Base-by-base conservation (phyloP, 1,140 invertebrate species). In the Lysiphlebus fabarum region DNA sequence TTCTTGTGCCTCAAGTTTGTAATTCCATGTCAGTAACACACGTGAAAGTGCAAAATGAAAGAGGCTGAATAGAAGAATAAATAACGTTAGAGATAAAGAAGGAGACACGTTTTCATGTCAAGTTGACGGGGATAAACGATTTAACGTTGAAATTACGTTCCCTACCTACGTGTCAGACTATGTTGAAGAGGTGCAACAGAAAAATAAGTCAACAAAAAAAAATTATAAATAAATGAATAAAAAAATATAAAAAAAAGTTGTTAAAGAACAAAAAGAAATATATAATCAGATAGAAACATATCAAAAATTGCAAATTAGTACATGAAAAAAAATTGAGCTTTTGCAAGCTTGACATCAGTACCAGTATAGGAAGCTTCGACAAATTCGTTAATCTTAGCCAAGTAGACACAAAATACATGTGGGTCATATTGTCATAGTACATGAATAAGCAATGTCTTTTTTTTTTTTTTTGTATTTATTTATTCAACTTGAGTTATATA, bases 71-170 rank as follows among this genome's bases (percentile, higher is more conserved):
- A 33, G 48, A 49, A 34, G 48, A 49, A 49, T 49, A 49, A 49
- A 49, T 49, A 49, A 49, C 48, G 48, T 49, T 49, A 49, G 48
- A 49, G 48, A 49, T 49, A 49, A 53, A 41, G 17, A 40, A 41
- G 51, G 37, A 53, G 37, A 40, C 51, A 53, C 51, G 51, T 42
- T 53, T 53, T n/a, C 51, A 40, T 53, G 40, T 53, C 37, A 41
- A 42, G 51, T 53, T 53, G 51, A 41, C 51, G 17, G 37, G 51
- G 51, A 40, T 40, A 53, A 41, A 53, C 51, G 37, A 53, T 42
- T 41, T 40, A 53, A 53, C 51, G 51, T 53, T 41, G 51, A 42
- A 41, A 42, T 53, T 53, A 41, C 40, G 48, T 49, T 49, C 14
- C 48, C 48, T 49, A 33, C 48, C 48, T 49, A 49, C 48, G 48